A percentile compares a stretch with the other conserved stretches of the same genome.
These are phyloP conservation scores for Caradrina kadenii DNA, from an alignment of 2,888 invertebrate genomes.

Conservation along the genomic window DNA sequence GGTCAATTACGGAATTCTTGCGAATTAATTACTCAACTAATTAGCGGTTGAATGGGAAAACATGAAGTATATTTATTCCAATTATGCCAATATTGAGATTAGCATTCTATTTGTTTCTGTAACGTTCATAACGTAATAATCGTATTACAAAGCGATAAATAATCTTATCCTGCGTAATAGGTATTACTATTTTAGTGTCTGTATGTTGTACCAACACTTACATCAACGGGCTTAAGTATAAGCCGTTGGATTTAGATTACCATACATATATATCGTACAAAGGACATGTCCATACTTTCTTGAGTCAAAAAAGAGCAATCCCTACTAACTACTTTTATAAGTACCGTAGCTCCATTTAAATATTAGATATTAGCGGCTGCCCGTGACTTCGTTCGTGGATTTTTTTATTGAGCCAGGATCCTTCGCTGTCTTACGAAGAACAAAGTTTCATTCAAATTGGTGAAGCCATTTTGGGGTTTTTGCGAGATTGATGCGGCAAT, in stretches of 20 bases:
- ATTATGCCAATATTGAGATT: conserved; percentile 8
- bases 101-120: conserved; percentile 3
- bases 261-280: conserved; percentile 68
- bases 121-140: conserved; percentile 22
- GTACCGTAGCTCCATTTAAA: too few relatives aligned
- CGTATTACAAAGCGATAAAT: conserved; percentile 9
- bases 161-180: conserved; percentile 25
- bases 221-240: not conserved
- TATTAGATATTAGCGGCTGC: too few relatives aligned
- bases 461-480: too few relatives aligned
- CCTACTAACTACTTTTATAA: too few relatives aligned
- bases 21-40: conserved; percentile 20
- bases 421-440: too few relatives aligned
- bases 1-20: conserved; percentile 6
- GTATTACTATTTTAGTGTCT: not conserved
- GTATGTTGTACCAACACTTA: not conserved
- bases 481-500: too few relatives aligned
- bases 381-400: too few relatives aligned
- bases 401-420: too few relatives aligned
- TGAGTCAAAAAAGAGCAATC: conserved; percentile 68
- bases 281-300: conserved; percentile 69
- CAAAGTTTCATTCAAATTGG: too few relatives aligned
- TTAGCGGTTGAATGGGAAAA: conserved; percentile 26
- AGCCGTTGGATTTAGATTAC: conserved; percentile 23
- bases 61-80: not conserved